Conservation (phyloP, 2,888 invertebrate genomes). For the Leptinotarsa haldemani region DNA sequence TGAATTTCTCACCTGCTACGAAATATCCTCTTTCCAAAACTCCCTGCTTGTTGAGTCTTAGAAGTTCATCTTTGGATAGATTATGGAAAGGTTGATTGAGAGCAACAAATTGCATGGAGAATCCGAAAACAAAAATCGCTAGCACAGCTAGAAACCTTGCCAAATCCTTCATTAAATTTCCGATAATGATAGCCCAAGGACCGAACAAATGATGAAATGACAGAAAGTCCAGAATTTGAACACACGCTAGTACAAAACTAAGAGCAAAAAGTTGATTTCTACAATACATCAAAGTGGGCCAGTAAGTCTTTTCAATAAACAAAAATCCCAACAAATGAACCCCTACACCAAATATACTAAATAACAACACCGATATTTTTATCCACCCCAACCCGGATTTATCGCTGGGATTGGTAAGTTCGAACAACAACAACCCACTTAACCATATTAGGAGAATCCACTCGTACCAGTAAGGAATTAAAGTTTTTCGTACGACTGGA, state of each 20-base stretch:
- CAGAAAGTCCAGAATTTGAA: slow-evolving; percentile 96
- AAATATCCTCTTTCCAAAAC: slow-evolving; percentile 66
- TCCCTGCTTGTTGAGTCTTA: slow-evolving; percentile 63
- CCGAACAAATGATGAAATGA: slow-evolving; percentile 99
- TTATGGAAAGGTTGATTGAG: slow-evolving; percentile 93
- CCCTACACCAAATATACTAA: slow-evolving; percentile 91
- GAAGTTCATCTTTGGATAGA: slow-evolving; percentile 73
- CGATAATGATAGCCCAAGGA: slow-evolving; percentile 99
- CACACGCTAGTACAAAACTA: slow-evolving; percentile 94
- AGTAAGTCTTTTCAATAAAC: slow-evolving; percentile 74
- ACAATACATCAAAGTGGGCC: slow-evolving; percentile 91
- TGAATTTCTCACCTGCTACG: slow-evolving; percentile 77
- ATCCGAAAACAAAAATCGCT: slow-evolving; percentile 98
- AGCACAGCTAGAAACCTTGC: slow-evolving; percentile 97
- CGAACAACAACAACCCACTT: slow-evolving; percentile 93
- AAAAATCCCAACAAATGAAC: slow-evolving; percentile 87
- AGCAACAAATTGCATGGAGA: slow-evolving; percentile 96
- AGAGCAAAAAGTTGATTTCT: slow-evolving; percentile 97
- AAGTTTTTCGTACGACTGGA: slow-evolving; percentile 80
- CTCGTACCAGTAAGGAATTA: slow-evolving; percentile 95
- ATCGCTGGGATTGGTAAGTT: slow-evolving; percentile 97
- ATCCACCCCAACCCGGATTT: slow-evolving; percentile 97
- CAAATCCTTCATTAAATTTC: slow-evolving; percentile 92
- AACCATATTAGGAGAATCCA: slow-evolving; percentile 95
- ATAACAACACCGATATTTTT: slow-evolving; percentile 85